These are phyloP conservation scores for Protonibea diacanthus DNA, from an alignment of 2,797 vertebrate species.

Conservation along the genomic window DNA sequence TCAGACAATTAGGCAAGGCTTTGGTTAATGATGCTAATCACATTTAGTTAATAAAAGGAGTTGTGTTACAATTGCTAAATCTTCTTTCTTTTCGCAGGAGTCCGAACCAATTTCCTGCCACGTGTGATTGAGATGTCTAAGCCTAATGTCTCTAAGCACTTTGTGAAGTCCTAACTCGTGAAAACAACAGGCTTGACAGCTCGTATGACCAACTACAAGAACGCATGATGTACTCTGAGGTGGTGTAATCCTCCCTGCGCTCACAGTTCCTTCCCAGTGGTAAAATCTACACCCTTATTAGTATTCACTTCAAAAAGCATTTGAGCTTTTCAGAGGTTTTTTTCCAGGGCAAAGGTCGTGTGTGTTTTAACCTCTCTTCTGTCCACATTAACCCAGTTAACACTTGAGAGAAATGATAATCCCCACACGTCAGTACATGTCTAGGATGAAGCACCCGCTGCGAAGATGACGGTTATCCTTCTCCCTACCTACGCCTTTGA, in stretches of 20 bases:
- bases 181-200: not conserved
- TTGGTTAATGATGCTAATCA: not conserved
- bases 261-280: too few species aligned
- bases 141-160: not conserved
- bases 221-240: not conserved
- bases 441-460: constrained; percentile 29
- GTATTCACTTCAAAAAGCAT: not conserved
- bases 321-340: not conserved
- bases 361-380: constrained; percentile 17
- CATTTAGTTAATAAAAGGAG: constrained; percentile 5
- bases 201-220: not conserved
- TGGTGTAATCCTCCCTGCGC: not conserved
- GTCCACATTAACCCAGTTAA: constrained; percentile 44
- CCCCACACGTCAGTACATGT: constrained; percentile 26
- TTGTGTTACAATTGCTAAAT: not conserved
- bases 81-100: not conserved
- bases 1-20: constrained; percentile 4
- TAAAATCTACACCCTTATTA: not conserved
- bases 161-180: not conserved
- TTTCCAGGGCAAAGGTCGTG: not conserved
- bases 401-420: constrained; percentile 42
- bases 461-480: constrained; percentile 55
- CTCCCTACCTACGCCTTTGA: constrained; percentile 26
- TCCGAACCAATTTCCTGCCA: not conserved
- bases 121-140: not conserved